phyloP scores from a whole-genome alignment of 2,888 invertebrate genomes.

The Asteroscopus sphinx region DNA sequence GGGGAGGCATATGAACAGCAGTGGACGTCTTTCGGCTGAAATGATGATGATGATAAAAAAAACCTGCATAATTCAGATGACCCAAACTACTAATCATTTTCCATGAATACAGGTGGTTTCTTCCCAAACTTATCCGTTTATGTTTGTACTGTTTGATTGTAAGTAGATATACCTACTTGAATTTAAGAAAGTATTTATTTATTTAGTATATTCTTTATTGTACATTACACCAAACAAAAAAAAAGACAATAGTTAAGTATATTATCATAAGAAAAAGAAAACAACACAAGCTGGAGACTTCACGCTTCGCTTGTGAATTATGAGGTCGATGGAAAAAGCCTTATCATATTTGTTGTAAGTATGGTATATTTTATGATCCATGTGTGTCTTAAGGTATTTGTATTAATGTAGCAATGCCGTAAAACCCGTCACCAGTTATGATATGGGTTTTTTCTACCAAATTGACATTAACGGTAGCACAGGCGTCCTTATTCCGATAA shows the following conservation, averaged over 20 bases:
- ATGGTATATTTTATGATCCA: constrained; percentile 42
- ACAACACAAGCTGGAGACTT: constrained; percentile 43
- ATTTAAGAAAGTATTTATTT: constrained; percentile 21
- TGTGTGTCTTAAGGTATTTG: constrained; percentile 46
- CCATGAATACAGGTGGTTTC: too few species aligned
- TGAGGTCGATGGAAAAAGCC: constrained; percentile 52
- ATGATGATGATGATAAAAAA: too few species aligned
- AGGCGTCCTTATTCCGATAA: not conserved
- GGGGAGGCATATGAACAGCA: too few species aligned
- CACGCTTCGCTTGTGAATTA: constrained; percentile 54
- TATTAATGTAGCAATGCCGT: constrained; percentile 33
- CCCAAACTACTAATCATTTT: too few species aligned
- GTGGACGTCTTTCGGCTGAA: too few species aligned
- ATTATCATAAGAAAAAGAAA: constrained; percentile 39
- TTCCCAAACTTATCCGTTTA: too few species aligned
- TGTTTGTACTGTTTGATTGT: too few species aligned
- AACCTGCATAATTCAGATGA: too few species aligned
- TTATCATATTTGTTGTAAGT: constrained; percentile 54
- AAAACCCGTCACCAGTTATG: constrained; percentile 9
- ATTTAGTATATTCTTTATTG: too few species aligned
- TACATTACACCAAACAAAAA: too few species aligned
- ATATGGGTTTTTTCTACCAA: not conserved
- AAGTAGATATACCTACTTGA: not conserved
- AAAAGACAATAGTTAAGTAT: too few species aligned
- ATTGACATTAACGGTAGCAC: not conserved